These are phyloP conservation scores for Phocoena phocoena DNA, from an alignment of 2,113 vertebrate genomes.

Conservation along the genomic window DNA sequence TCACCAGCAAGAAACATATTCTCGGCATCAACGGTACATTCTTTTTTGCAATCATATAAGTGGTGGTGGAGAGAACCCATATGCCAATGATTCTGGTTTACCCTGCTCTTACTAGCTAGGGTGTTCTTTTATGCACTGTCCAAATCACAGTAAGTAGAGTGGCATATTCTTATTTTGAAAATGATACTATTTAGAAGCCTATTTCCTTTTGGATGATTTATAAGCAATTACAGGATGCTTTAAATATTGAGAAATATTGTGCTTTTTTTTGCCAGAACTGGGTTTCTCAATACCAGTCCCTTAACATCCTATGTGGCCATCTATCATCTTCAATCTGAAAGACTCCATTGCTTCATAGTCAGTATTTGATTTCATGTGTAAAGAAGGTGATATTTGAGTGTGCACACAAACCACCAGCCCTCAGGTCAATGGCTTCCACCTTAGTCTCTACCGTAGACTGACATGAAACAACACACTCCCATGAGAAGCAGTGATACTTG, in stretches of 20 bases:
- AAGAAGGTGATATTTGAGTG: not conserved
- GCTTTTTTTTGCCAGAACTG: not conserved
- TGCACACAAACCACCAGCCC: not conserved
- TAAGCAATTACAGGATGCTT: not conserved
- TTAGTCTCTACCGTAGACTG: not conserved
- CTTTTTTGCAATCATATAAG: not conserved
- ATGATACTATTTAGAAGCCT: not conserved
- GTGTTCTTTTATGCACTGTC: not conserved
- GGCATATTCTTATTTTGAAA: not conserved
- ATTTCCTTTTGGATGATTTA: not conserved
- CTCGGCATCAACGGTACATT: rapidly evolving
- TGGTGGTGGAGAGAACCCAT: not conserved
- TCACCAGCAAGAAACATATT: not conserved
- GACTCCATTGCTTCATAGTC: not conserved
- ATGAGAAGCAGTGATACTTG: not conserved
- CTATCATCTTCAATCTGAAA: not conserved
- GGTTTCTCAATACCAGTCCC: not conserved
- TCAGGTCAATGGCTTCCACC: not conserved
- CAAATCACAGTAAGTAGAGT: not conserved
- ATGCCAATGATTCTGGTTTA: not conserved
- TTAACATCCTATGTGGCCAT: not conserved
- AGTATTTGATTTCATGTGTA: not conserved
- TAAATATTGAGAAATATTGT: not conserved
- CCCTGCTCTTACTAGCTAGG: not conserved
- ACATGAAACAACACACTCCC: not conserved